Evolutionary conservation across 2,888 invertebrate genomes (phyloP), one percentile per base, ranked within the genome.

Genomic region (Cantharis nigra): DNA sequence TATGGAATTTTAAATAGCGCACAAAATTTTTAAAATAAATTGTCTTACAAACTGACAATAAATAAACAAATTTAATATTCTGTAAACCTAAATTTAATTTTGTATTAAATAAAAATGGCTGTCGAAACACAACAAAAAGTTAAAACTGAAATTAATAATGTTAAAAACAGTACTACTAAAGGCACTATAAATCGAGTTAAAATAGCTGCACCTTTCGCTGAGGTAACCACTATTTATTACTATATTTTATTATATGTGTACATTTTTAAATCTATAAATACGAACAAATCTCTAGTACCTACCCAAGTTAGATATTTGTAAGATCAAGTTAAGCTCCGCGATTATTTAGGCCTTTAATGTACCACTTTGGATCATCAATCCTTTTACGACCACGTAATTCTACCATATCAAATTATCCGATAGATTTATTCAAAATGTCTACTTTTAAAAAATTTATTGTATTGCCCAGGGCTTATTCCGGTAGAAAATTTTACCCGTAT

Each of bases 171-270:
- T 33, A 76, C 75, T 3, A 72, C 77, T 16, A 83, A 84, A 72
- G 84, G 84, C 78, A 81, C 83, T 72, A 82, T 82, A 20, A 86
- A 85, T 73, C 82, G 87, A 74, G 87, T 88, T 49, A 87, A 86
- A 82, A 87, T 88, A 71, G 83, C 83, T 72, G 84, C 87, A 14
- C 87, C 87, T 20, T 85, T 86, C 80, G 87, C 86, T 18, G 87
- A 87, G 87, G 87, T 87, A 86, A 86, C 76, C 28, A 30, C 11
- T 18, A 62, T 23, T 62, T 63, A 63, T 71, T 18, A 9, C 26
- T 26, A n/a, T 23, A 20, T 71, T 71, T n/a, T n/a, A n/a, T 63
- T 62, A 67, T 13, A 26, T 23, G 65, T 67, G n/a, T n/a, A n/a
- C 5, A 49, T 49, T 49, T 49, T 49, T n/a, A n/a, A n/a, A 9